Evolutionary conservation across 2,113 vertebrate species (phyloP).

Genomic region (Epinephelus lanceolatus): DNA sequence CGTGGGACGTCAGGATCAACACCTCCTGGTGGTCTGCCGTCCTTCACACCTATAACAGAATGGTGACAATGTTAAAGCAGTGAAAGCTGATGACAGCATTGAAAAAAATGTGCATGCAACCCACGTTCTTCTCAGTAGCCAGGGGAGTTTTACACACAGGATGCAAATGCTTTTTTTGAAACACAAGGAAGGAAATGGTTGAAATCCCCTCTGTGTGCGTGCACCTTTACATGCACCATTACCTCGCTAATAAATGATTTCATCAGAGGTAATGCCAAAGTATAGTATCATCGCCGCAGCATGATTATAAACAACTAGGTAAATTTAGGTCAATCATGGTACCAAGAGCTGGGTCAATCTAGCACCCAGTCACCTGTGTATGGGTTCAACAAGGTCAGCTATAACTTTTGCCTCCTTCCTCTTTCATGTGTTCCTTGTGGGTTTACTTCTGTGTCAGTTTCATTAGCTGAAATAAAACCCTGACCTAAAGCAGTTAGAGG

Average conservation of each 20-base stretch:
- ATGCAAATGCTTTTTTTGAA: neutral
- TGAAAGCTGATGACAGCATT: constrained; percentile 17
- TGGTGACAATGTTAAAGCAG: neutral
- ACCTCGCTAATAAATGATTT: no score
- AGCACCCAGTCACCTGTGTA: no score
- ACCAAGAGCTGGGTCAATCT: no score
- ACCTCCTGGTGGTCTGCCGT: neutral
- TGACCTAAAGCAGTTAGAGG: no score
- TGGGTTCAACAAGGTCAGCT: no score
- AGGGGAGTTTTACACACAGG: constrained; percentile 13
- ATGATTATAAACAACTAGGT: no score
- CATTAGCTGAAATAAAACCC: no score
- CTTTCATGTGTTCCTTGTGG: no score
- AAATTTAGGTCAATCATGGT: no score
- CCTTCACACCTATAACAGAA: constrained; percentile 75
- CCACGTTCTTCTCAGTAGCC: neutral
- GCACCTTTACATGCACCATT: neutral
- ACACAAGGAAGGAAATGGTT: neutral
- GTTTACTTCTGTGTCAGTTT: no score
- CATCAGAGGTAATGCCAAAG: neutral
- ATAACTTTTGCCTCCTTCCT: no score
- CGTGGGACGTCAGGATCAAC: constrained; percentile 62
- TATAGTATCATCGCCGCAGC: no score
- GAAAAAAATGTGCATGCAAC: neutral
- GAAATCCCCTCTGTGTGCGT: neutral